A percentile compares a stretch with the other conserved stretches of the same genome.
Conservation (phyloP, 2,888 invertebrate species). For the Acanthopleura granulata region DNA sequence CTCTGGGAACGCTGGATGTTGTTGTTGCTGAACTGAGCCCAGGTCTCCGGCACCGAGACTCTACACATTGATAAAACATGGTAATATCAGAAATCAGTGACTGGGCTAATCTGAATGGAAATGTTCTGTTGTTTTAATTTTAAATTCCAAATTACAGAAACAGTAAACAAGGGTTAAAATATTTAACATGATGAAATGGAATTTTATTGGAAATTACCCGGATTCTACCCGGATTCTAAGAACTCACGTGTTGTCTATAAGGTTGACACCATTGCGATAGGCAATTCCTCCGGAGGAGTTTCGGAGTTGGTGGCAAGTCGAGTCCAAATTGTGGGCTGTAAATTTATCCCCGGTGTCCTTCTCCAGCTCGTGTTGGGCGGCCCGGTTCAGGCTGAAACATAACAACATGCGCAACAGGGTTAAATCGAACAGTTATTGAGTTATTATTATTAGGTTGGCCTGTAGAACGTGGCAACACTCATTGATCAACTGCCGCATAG, state of each 20-base stretch:
- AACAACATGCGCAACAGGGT: background rate
- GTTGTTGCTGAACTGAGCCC: conserved; percentile 69
- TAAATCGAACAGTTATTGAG: no score
- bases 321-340: conserved; percentile 75
- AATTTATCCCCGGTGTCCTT: conserved; percentile 90
- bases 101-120: no score
- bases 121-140: no score
- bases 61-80: conserved; percentile 39
- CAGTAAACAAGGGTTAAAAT: background rate
- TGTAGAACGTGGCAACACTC: no score
- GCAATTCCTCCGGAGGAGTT: conserved; percentile 67
- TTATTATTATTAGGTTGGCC: no score
- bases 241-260: conserved; percentile 67
- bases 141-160: background rate
- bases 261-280: conserved; percentile 67
- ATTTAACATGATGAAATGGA: no score
- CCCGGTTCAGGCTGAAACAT: conserved; percentile 56
- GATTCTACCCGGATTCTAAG: background rate
- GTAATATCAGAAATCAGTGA: no score
- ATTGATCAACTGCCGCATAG: no score
- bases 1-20: conserved; percentile 69
- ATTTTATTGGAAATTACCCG: background rate
- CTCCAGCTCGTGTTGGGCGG: conserved; percentile 83
- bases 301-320: conserved; percentile 61
- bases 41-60: conserved; percentile 67